Percentiles rank a stretch among this genome's conserved stretches.
Conservation (phyloP, 2,888 invertebrate species). For the Aporophyla lueneburgensis region DNA sequence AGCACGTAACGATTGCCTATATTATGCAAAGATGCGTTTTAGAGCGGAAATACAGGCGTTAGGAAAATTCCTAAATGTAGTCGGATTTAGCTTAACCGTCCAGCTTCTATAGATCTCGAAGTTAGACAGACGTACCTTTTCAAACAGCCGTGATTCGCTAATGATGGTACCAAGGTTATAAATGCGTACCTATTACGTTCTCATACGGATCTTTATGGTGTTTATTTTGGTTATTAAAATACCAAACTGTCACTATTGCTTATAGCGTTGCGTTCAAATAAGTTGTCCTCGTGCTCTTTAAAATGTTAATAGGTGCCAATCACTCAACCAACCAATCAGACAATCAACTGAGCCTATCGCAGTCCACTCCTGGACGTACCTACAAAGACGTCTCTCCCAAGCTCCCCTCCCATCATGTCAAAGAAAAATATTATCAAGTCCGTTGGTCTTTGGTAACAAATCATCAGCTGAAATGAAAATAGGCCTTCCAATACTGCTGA, state of each 20-base stretch:
- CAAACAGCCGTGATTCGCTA: not conserved
- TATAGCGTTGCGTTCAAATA: not conserved
- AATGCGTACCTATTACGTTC: not conserved
- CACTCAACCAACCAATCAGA: not conserved
- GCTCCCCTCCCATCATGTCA: not conserved
- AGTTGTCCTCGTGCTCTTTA: not conserved
- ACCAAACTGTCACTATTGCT: not conserved
- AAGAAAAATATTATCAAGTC: not conserved
- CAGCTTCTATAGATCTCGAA: not conserved
- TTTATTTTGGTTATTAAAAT: not conserved
- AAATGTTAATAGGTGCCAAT: not conserved
- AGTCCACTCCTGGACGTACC: not conserved
- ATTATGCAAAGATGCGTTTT: conserved; percentile 64
- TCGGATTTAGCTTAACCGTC: conserved; percentile 6
- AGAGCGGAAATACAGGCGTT: conserved; percentile 64
- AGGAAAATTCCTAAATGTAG: conserved; percentile 60
- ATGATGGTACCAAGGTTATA: not conserved
- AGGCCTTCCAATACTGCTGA: too few species aligned
- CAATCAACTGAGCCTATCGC: not conserved
- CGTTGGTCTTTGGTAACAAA: not conserved
- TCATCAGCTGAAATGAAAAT: not conserved
- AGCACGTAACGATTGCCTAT: conserved; percentile 53
- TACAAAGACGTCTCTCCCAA: not conserved
- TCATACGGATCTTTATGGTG: not conserved
- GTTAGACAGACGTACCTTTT: not conserved